Base-by-base conservation (phyloP, 35 echinoderm and acorn worm species). In the Ophiothrix spiculata region DNA sequence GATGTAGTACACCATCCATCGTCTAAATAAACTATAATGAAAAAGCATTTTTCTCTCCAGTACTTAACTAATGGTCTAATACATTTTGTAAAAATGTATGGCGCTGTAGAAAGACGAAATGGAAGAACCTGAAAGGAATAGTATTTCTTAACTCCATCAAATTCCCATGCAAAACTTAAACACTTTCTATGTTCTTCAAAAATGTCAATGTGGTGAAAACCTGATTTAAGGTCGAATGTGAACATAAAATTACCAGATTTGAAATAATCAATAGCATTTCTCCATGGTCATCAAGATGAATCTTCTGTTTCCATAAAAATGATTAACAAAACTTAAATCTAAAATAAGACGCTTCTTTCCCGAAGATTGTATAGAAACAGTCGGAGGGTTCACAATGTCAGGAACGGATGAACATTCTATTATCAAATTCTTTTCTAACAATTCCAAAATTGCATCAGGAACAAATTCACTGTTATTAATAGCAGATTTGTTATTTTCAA, bases 121-220 rank as follows among this genome's bases (percentile, higher is more conserved):
- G 88, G 81, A 13, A 90, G 34, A 1, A 90, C 81, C 1, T 76
- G 40, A 77, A 90, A 84, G 0, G 77, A 64, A 39, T 40, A 90
- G 31, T 56, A 77, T 40, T 17, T 84, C 1, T n/a, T 31, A n/a
- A 54, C 64, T 1, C 74, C 33, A 16, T 38, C 49, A 60, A 77
- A 33, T 1, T 46, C 31, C 63, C 63, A 84, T 19, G 79, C 45
- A 37, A 90, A 90, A 4, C 81, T 74, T 21, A 90, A 33, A 49
- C 56, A 90, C 31, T 56, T 8, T 0, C 39, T 14, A 64, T 76
- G 80, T 29, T 49, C 74, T n/a, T 37, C n/a, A n/a, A n/a, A 32
- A 23, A 84, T 90, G 4, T 90, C 88, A 37, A 85, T 64, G 39
- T 90, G 88, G 34, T 89, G 79, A 35, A 84, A 84, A 8, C 38